These are phyloP conservation scores for Graphium colonna DNA, from an alignment of 2,888 invertebrate species.

Conservation along the genomic window DNA sequence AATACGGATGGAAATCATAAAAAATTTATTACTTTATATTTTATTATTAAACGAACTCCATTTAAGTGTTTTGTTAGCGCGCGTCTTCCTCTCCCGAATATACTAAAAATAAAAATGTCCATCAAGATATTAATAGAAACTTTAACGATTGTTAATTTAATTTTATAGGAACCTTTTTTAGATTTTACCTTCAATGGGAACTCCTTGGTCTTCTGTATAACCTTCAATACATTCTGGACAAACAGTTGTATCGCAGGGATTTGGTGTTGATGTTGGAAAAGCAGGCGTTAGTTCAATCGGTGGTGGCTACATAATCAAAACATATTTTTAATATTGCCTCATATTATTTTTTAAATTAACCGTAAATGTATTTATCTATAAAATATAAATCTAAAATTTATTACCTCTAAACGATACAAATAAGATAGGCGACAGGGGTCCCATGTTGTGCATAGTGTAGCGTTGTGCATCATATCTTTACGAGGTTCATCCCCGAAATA, in stretches of 20 bases:
- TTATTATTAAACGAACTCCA: too few relatives aligned
- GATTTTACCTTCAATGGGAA: slow-evolving; percentile 42
- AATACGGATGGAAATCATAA: too few relatives aligned
- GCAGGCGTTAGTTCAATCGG: slow-evolving; percentile 59
- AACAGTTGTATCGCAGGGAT: slow-evolving; percentile 65
- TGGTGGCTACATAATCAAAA: slow-evolving; percentile 47
- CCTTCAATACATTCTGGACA: slow-evolving; percentile 66
- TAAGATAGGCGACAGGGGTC: slow-evolving; percentile 69
- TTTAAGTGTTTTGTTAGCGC: too few relatives aligned
- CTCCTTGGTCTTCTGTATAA: slow-evolving; percentile 43
- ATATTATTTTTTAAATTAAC: not conserved
- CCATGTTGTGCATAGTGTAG: slow-evolving; percentile 66
- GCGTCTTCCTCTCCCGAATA: slow-evolving; percentile 29
- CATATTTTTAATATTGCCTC: not conserved
- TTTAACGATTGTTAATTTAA: not conserved
- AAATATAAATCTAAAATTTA: not conserved
- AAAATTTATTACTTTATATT: too few relatives aligned
- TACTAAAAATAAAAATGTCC: slow-evolving; percentile 30
- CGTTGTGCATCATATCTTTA: slow-evolving; percentile 69
- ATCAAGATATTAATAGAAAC: not conserved
- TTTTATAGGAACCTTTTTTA: not conserved
- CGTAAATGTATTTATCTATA: not conserved
- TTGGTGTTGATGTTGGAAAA: slow-evolving; percentile 59
- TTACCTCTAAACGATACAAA: slow-evolving; percentile 68
- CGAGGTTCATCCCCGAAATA: slow-evolving; percentile 73